Percentiles rank a stretch among this genome's conserved stretches.
phyloP scores from a whole-genome alignment of 2,888 invertebrate genomes.

The Theristus sp. region DNA sequence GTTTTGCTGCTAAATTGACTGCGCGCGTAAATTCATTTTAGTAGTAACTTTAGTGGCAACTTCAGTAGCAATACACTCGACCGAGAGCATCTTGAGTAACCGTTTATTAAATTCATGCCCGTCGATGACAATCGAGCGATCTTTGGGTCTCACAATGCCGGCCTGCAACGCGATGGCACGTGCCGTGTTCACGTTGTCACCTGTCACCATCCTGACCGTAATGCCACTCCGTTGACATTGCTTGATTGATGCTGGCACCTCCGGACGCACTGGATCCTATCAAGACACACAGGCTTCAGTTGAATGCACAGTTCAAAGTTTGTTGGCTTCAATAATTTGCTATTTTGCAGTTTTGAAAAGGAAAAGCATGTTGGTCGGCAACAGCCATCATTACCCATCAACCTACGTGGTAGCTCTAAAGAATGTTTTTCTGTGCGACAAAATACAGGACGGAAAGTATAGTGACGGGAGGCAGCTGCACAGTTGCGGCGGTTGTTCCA shows the following conservation, averaged over 20 bases:
- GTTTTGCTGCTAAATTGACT: background rate
- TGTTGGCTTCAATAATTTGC: no score
- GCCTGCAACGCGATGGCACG: slow-evolving; percentile 91
- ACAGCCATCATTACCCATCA: no score
- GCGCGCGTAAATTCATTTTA: background rate
- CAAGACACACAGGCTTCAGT: no score
- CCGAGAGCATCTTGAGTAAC: slow-evolving; percentile 23
- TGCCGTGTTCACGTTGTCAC: slow-evolving; percentile 96
- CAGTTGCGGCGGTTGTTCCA: slow-evolving; percentile 18
- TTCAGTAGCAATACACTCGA: background rate
- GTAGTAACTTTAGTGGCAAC: no score
- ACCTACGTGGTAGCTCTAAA: no score
- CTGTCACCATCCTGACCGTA: slow-evolving; percentile 98
- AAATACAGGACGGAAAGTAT: no score
- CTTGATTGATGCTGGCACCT: slow-evolving; percentile 61
- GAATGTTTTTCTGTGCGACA: no score
- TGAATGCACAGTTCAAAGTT: no score
- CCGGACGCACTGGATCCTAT: slow-evolving; percentile 89
- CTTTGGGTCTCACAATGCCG: slow-evolving; percentile 77
- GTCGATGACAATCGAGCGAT: slow-evolving; percentile 84
- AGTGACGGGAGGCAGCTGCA: slow-evolving; percentile 30
- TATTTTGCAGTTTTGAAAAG: no score
- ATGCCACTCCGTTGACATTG: slow-evolving; percentile 93
- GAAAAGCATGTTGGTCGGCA: no score
- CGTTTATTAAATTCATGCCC: slow-evolving; percentile 90